Conservation (phyloP, 2,888 invertebrate genomes). For the Melanostoma mellinum region DNA sequence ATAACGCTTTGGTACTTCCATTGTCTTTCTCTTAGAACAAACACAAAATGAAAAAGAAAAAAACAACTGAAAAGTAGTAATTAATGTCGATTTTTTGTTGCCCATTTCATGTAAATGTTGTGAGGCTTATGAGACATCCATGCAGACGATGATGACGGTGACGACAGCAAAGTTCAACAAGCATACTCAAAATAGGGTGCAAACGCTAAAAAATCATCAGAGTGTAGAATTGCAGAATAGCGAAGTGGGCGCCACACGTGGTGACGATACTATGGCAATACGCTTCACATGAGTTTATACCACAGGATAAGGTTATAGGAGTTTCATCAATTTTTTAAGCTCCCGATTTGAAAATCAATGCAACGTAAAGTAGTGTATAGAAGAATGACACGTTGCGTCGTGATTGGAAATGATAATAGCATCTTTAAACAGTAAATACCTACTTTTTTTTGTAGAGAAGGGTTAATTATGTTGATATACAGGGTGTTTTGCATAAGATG, state of each 20-base stretch:
- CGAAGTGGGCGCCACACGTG: not conserved
- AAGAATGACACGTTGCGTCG: too few species aligned
- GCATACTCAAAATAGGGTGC: constrained; percentile 42
- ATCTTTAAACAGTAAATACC: too few species aligned
- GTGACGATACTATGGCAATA: constrained; percentile 6
- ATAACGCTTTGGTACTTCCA: constrained; percentile 50
- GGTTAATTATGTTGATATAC: too few species aligned
- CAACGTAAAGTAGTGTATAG: too few species aligned
- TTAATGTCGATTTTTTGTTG: constrained; percentile 54
- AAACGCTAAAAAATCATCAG: constrained; percentile 42
- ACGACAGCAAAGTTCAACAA: constrained; percentile 23
- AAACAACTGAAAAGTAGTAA: constrained; percentile 57
- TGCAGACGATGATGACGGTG: constrained; percentile 19
- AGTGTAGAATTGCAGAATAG: constrained; percentile 25
- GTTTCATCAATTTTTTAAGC: too few species aligned
- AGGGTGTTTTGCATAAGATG: too few species aligned
- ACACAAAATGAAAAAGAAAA: not conserved
- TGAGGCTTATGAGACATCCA: constrained; percentile 32
- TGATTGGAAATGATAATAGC: too few species aligned
- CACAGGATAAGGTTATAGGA: too few species aligned
- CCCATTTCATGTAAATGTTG: constrained; percentile 51
- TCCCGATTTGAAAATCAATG: too few species aligned
- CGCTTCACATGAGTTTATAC: too few species aligned
- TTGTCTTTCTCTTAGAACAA: constrained; percentile 44
- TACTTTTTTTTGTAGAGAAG: too few species aligned